phyloP scores from a whole-genome alignment of 2,888 invertebrate species.

The Trichacis sp. region DNA sequence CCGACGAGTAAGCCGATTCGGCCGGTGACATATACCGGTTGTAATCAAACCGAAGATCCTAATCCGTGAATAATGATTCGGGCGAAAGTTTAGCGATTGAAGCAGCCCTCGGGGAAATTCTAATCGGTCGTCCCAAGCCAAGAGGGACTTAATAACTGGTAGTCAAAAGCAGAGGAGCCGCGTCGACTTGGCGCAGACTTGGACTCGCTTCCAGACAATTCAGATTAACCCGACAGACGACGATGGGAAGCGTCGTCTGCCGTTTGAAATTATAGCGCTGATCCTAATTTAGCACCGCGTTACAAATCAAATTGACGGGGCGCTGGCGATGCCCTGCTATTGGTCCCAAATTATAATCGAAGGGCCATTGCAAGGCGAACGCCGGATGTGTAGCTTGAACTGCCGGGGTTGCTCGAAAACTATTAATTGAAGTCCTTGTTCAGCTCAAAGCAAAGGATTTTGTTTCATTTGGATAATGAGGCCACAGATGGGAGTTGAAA shows the following conservation, averaged over 20 bases:
- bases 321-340: constrained; percentile 7
- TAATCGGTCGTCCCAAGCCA: constrained; percentile 48
- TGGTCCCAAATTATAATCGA: constrained; percentile 17
- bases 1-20: too few relatives aligned
- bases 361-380: constrained; percentile 14
- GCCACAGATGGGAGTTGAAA: not conserved
- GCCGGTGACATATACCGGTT: not conserved
- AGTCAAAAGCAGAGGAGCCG: constrained; percentile 36
- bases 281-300: constrained; percentile 54
- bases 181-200: constrained; percentile 41
- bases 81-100: constrained; percentile 39
- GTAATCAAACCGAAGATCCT: constrained; percentile 7
- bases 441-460: constrained; percentile 11
- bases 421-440: constrained; percentile 15
- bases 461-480: constrained; percentile 1
- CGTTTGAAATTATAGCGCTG: constrained; percentile 48
- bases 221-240: constrained; percentile 43
- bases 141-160: constrained; percentile 36
- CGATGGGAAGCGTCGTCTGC: constrained; percentile 7
- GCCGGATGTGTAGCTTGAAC: constrained; percentile 11
- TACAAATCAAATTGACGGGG: constrained; percentile 51
- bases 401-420: constrained; percentile 9
- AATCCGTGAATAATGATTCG: constrained; percentile 47
- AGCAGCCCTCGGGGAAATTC: constrained; percentile 45
- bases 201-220: constrained; percentile 42